A percentile compares a stretch with the other conserved stretches of the same genome.
Conservation (phyloP, 2,888 invertebrate genomes). For the Lingula anatina region DNA sequence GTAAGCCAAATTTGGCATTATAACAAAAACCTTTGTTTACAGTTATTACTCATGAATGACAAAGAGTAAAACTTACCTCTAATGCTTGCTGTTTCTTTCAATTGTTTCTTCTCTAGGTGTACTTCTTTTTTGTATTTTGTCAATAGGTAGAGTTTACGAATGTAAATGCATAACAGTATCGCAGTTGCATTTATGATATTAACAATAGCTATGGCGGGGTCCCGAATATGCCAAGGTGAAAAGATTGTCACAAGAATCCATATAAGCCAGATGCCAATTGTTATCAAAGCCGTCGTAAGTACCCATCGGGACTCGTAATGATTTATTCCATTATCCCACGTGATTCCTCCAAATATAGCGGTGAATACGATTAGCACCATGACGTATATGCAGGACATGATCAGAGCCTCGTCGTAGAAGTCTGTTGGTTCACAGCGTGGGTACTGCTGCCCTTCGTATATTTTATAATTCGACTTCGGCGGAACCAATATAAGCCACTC, state of each 20-base stretch:
- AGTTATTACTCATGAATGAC: no score
- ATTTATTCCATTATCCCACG: conserved; percentile 48
- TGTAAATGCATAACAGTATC: conserved; percentile 48
- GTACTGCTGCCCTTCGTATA: conserved; percentile 19
- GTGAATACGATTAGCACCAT: conserved; percentile 51
- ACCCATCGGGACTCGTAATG: conserved; percentile 52
- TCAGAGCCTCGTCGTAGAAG: conserved; percentile 48
- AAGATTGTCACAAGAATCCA: conserved; percentile 49
- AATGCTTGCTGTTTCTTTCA: no score
- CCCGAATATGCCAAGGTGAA: conserved; percentile 38
- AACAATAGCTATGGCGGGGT: conserved; percentile 49
- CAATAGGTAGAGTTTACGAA: conserved; percentile 49
- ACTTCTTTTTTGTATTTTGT: conserved; percentile 24
- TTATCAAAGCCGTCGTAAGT: conserved; percentile 43
- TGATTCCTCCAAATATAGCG: conserved; percentile 45
- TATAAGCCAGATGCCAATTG: conserved; percentile 47
- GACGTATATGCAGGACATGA: conserved; percentile 51
- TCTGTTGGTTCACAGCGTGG: conserved; percentile 46
- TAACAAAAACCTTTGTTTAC: no score
- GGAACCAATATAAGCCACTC: neutral
- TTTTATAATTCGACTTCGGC: no score
- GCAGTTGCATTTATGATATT: conserved; percentile 50
- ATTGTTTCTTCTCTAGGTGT: neutral
- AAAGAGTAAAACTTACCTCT: no score
- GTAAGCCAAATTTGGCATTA: no score